Evolutionary conservation across 2,888 invertebrate species (phyloP), one percentile per base, ranked within the genome.

Genomic region (Resseliella maxima): DNA sequence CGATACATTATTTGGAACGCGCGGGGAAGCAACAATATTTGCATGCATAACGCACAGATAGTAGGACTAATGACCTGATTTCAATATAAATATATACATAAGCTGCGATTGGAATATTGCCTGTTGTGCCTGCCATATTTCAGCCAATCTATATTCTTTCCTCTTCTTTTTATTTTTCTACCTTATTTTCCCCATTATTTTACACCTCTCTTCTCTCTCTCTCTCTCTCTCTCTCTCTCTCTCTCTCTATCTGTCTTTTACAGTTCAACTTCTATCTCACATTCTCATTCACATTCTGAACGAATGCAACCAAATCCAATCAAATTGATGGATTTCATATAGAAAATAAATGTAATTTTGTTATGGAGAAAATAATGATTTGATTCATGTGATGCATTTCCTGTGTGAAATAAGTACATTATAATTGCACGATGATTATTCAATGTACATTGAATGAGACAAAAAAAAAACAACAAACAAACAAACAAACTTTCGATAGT

Each of bases 41-140:
- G 12, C 72, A 31, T 31, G 1, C 31, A 72, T 31, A 72, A 72
- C 5, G 27, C 31, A 8, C 21, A 72, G 35, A 72, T 31, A 72
- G 72, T 72, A 31, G 72, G 72, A 72, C 72, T 31, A 72, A 72
- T 72, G 72, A 72, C 72, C 72, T 72, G 72, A 72, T 72, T 72
- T 72, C n/a, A 72, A 72, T 72, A 72, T 72, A 72, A 72, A 72
- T 72, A 31, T 72, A 72, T 15, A 59, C 0, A 59, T 50, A 21
- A 50, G 3, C 24, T 24, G 24, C 31, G 72, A 72, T 72, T 35
- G n/a, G 72, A 31, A 72, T 72, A 35, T 72, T 31, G 31, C 72
- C 72, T 72, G 59, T 59, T 59, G 59, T 59, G 59, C 59, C 72
- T 15, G 15, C 18, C 31, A 31, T n/a, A n/a, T 72, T 31, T 18